Conservation (phyloP, 2,113 vertebrate species). For the Poicephalus meyeri region DNA sequence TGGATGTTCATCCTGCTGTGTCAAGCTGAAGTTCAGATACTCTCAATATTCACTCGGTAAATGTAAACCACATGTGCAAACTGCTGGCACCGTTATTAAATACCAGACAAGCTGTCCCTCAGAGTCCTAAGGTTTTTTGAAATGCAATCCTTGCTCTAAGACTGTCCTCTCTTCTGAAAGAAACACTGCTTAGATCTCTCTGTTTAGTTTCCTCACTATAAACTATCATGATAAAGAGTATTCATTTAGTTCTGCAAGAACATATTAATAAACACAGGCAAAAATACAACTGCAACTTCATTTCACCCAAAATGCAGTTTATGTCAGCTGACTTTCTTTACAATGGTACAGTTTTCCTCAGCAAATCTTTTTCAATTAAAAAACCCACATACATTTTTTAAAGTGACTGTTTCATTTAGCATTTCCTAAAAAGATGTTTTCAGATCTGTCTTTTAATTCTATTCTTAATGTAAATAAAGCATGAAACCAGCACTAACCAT, state of each 20-base stretch:
- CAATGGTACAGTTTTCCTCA: background rate
- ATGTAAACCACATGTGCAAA: background rate
- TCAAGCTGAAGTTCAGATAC: background rate
- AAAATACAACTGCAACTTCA: background rate
- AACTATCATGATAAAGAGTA: background rate
- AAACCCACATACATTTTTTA: background rate
- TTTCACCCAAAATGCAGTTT: background rate
- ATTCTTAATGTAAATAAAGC: background rate
- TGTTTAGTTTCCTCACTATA: background rate
- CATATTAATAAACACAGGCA: background rate
- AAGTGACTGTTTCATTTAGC: background rate
- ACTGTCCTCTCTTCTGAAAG: background rate
- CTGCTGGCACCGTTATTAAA: background rate
- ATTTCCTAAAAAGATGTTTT: background rate
- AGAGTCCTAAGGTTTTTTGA: background rate
- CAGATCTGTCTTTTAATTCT: background rate
- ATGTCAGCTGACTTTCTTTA: background rate
- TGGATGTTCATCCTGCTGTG: background rate
- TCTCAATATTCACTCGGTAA: fast-evolving
- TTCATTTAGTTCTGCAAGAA: background rate
- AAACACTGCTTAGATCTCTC: background rate
- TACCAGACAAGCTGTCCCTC: background rate
- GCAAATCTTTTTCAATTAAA: background rate
- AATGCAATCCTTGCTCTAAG: background rate
- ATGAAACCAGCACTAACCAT: background rate